Percentiles rank a stretch among this genome's conserved stretches.
These are phyloP conservation scores for Drosophila pullipes DNA, from an alignment of 2,888 invertebrate species.

Conservation along the genomic window DNA sequence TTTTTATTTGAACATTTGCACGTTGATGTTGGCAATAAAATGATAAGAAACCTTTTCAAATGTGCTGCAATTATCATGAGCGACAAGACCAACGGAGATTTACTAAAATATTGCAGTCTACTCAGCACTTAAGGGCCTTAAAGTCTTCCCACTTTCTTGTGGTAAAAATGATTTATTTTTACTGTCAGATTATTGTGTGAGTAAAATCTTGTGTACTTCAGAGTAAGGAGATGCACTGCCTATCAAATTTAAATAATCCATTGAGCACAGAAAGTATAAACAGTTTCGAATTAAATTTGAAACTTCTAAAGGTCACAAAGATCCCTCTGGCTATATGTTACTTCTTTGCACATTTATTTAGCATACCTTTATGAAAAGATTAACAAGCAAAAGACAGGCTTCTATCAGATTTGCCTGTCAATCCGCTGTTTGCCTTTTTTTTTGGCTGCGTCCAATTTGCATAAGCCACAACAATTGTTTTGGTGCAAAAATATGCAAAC, in stretches of 20 bases:
- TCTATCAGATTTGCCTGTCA: slow-evolving; percentile 48
- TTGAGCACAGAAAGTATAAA: neutral
- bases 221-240: too few relatives aligned
- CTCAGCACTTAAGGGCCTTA: neutral
- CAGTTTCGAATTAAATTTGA: neutral
- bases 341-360: neutral
- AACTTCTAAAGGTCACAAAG: neutral
- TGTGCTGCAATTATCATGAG: neutral
- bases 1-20: slow-evolving; percentile 13
- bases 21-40: slow-evolving; percentile 26
- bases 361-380: slow-evolving; percentile 10
- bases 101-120: neutral
- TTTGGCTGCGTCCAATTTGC: slow-evolving; percentile 40
- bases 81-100: too few relatives aligned
- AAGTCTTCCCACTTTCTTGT: neutral
- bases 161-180: neutral
- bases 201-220: neutral
- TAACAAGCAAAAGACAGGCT: slow-evolving; percentile 7
- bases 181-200: neutral
- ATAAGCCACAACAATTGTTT: slow-evolving; percentile 42
- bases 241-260: neutral
- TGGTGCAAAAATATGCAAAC: slow-evolving; percentile 31
- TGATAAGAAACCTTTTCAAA: slow-evolving; percentile 13
- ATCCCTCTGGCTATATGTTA: neutral
- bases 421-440: slow-evolving; percentile 36